These are phyloP conservation scores for Charanyca ferruginea DNA, from an alignment of 2,888 invertebrate genomes.

Conservation along the genomic window DNA sequence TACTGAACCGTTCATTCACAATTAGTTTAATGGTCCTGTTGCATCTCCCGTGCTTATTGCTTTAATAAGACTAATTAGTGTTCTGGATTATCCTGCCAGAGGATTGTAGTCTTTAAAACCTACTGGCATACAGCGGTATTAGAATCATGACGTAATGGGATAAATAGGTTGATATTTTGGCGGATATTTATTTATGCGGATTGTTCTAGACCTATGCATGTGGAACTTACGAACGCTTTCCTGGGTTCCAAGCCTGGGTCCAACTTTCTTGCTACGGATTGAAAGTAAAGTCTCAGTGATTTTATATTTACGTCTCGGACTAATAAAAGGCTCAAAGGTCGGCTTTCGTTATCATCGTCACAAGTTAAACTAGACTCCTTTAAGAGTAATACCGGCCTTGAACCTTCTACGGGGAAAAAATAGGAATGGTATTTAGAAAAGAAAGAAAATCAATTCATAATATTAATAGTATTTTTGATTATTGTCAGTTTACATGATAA, in stretches of 20 bases:
- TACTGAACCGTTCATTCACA: slow-evolving; percentile 53
- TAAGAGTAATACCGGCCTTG: no score
- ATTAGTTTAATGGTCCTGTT: slow-evolving; percentile 56
- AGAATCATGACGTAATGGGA: slow-evolving; percentile 14
- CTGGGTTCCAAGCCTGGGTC: no score
- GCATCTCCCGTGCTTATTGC: slow-evolving; percentile 55
- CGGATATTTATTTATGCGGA: slow-evolving; percentile 10
- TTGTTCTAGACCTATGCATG: background rate
- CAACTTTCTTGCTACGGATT: no score
- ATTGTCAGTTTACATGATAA: no score
- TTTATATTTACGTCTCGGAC: no score
- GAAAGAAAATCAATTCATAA: no score
- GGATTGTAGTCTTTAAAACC: slow-evolving; percentile 49
- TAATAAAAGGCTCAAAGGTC: no score
- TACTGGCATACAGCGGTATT: slow-evolving; percentile 15
- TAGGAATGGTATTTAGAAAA: no score
- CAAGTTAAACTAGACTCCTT: no score
- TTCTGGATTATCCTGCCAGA: slow-evolving; percentile 48
- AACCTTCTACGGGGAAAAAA: no score
- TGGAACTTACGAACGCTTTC: background rate
- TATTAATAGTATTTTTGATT: background rate
- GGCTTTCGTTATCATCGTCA: no score
- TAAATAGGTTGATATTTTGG: slow-evolving; percentile 4
- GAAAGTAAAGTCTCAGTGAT: no score
- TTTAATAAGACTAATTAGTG: slow-evolving; percentile 64